Evolutionary conservation across 2,113 vertebrate genomes (phyloP).

Genomic region (Solea senegalensis): DNA sequence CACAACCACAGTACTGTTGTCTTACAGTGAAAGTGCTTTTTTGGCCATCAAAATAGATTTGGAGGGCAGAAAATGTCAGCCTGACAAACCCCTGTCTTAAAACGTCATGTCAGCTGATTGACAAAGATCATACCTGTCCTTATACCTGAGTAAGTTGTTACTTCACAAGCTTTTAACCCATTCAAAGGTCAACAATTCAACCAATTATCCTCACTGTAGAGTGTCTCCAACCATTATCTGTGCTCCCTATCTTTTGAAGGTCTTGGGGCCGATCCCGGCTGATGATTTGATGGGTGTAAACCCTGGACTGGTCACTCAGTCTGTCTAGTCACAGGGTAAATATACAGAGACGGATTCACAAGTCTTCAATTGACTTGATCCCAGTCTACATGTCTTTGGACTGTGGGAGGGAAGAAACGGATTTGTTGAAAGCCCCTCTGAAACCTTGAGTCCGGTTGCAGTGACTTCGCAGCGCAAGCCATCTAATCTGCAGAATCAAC

Average conservation of each 20-base stretch:
- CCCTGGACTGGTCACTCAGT: not conserved
- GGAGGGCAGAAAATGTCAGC: too few species aligned
- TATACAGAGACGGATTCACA: not conserved
- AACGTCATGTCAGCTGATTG: constrained; percentile 5
- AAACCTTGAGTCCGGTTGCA: too few species aligned
- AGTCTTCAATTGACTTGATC: not conserved
- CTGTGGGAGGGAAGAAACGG: too few species aligned
- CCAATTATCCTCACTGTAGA: not conserved
- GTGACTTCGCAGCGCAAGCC: too few species aligned
- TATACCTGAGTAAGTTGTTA: not conserved
- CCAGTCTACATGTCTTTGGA: not conserved
- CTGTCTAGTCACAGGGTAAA: not conserved
- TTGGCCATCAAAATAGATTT: too few species aligned
- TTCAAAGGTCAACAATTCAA: constrained; percentile 22
- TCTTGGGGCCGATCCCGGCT: not conserved
- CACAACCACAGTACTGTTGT: not conserved
- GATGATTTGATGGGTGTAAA: not conserved
- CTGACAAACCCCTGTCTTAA: not conserved
- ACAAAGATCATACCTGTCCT: constrained; percentile 1
- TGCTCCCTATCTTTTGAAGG: not conserved
- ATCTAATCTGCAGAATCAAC: too few species aligned
- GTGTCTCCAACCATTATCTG: not conserved
- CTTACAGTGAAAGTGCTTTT: too few species aligned
- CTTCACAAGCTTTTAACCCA: constrained; percentile 18
- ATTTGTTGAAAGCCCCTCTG: too few species aligned